Evolutionary conservation across 1,140 invertebrate genomes (phyloP).

Genomic region (Acromyrmex heyeri): DNA sequence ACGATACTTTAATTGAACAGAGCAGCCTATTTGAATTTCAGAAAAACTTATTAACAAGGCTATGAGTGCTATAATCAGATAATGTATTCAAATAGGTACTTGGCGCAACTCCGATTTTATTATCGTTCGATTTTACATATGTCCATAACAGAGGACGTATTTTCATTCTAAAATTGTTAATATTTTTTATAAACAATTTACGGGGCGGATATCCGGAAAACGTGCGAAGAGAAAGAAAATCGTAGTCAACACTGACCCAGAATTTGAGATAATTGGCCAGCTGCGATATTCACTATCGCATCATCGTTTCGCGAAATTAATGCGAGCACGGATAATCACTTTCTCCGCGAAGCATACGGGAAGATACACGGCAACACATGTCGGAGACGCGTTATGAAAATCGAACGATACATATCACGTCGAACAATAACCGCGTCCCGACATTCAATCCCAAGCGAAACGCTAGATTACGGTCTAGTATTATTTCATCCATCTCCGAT

Average conservation of each 20-base stretch:
- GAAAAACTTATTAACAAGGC: not conserved
- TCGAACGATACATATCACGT: not conserved
- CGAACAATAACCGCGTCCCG: not conserved
- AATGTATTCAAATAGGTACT: conserved; percentile 20
- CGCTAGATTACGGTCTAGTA: conserved; percentile 40
- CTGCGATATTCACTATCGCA: not conserved
- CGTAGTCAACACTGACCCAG: not conserved
- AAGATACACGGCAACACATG: not conserved
- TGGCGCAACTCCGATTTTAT: conserved; percentile 19
- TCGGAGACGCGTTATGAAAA: conserved; percentile 8
- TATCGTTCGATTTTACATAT: conserved; percentile 2
- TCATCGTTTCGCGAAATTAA: conserved; percentile 6
- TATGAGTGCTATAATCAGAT: not conserved
- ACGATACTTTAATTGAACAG: conserved; percentile 16
- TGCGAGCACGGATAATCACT: conserved; percentile 28
- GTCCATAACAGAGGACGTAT: conserved; percentile 25
- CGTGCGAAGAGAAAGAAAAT: not conserved
- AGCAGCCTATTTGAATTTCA: conserved; percentile 5
- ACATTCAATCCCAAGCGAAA: conserved; percentile 8
- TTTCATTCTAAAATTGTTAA: not conserved
- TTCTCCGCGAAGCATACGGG: conserved; percentile 18
- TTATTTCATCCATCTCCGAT: conserved; percentile 25
- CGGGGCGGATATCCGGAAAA: not conserved
- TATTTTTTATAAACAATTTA: not conserved
- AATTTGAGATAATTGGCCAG: not conserved